Evolutionary conservation across 37 sponge, comb jelly and placozoan species (phyloP), one percentile per base, ranked within the genome.

Genomic region (Petrosia ficiformis): DNA sequence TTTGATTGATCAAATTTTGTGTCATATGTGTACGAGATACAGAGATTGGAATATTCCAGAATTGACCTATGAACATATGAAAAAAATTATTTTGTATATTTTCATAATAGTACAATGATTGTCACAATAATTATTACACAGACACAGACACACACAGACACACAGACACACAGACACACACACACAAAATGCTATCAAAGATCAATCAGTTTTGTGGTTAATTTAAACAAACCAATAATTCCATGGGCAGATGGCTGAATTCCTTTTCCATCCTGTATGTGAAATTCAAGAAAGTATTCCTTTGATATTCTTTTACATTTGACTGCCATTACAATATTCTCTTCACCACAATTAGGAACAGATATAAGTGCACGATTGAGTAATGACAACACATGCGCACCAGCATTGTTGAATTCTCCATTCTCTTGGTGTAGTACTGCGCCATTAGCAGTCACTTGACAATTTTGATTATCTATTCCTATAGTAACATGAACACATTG

Each of bases 41-140:
- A n/a, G n/a, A n/a, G n/a, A n/a, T n/a, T 32, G 30, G 2, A 74
- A 33, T 35, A 32, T 74, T 74, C 74, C 74, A 54, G 58, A 74
- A 74, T 38, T 74, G 74, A 34, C 74, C 74, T 74, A 74, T 31
- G 11, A 29, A 73, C 1, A 4, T 4, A 2, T 1, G 54, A n/a
- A n/a, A n/a, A n/a, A n/a, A n/a, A n/a, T n/a, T n/a, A n/a, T n/a
- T n/a, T n/a, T n/a, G n/a, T n/a, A n/a, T n/a, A n/a, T n/a, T n/a
- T n/a, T n/a, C n/a, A n/a, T n/a, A n/a, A n/a, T n/a, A n/a, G n/a
- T n/a, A n/a, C n/a, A n/a, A n/a, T n/a, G n/a, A n/a, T n/a, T n/a
- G n/a, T n/a, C n/a, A n/a, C n/a, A n/a, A n/a, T n/a, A 48, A 48
- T 48, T 8, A 14, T 14, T 48, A 19, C 54, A 48, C 8, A 48